Conservation (phyloP, 1,140 invertebrate genomes). For the Cydia pomonella region DNA sequence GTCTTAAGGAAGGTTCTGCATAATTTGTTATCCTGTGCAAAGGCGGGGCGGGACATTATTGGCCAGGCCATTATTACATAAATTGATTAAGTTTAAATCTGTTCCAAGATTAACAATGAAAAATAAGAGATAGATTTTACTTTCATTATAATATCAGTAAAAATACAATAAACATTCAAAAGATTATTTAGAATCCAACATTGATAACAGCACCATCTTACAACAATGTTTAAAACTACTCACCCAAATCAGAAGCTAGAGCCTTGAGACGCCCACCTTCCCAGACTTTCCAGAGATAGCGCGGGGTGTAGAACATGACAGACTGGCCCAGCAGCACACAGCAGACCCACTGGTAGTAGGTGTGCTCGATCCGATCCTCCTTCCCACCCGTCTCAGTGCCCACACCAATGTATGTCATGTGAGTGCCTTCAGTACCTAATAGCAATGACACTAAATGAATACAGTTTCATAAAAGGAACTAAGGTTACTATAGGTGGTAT, state of each 20-base stretch:
- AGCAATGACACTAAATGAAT: background rate
- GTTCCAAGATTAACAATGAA: too few relatives aligned
- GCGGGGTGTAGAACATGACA: conserved; percentile 86
- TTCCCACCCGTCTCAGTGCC: conserved; percentile 58
- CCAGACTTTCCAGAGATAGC: conserved; percentile 89
- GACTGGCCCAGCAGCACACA: conserved; percentile 91
- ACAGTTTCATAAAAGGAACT: background rate
- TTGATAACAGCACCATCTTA: conserved; percentile 19
- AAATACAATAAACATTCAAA: background rate
- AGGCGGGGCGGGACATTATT: too few relatives aligned
- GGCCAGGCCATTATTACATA: too few relatives aligned
- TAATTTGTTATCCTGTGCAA: too few relatives aligned
- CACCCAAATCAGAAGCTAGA: conserved; percentile 66
- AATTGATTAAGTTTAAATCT: too few relatives aligned
- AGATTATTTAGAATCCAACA: too few relatives aligned
- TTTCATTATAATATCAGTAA: background rate
- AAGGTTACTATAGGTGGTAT: too few relatives aligned
- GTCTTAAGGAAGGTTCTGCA: too few relatives aligned
- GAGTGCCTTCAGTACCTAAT: conserved; percentile 56
- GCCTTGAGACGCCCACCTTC: conserved; percentile 83
- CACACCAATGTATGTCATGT: conserved; percentile 66
- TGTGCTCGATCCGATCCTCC: conserved; percentile 85
- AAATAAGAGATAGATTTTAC: conserved; percentile 9
- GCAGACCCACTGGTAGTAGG: conserved; percentile 95
- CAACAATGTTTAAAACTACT: conserved; percentile 12